Conservation (phyloP, 2,888 invertebrate species). For the Gymnocheta viridis region DNA sequence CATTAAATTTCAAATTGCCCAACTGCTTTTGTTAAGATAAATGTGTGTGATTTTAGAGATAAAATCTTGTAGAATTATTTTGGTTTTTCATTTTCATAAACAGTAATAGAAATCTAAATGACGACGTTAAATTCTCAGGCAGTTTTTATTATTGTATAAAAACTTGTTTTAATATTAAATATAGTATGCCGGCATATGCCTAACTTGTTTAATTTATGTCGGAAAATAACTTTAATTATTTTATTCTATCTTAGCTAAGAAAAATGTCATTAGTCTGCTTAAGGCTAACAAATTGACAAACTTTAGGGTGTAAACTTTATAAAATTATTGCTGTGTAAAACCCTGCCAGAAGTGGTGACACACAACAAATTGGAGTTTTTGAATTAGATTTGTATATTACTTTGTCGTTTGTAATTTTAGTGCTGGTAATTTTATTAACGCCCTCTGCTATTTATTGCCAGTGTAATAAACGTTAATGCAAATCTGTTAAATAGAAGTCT, state of each 20-base stretch:
- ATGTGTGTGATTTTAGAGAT: conserved; percentile 14
- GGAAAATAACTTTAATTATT: background rate
- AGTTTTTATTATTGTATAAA: background rate
- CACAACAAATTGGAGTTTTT: background rate
- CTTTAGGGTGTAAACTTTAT: conserved; percentile 8
- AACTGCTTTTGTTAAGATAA: conserved; percentile 19
- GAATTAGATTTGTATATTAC: background rate
- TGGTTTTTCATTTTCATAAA: background rate
- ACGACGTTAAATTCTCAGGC: background rate
- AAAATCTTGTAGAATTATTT: background rate
- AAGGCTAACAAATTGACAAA: background rate
- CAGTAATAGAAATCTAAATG: conserved; percentile 2
- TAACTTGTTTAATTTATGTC: conserved; percentile 3
- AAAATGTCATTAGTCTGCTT: background rate
- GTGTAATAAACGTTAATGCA: background rate
- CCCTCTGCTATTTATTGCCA: background rate
- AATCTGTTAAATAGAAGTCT: background rate
- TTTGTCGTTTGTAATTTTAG: conserved; percentile 8
- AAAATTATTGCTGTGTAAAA: background rate
- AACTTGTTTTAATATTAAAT: background rate
- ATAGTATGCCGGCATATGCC: background rate
- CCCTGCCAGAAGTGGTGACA: background rate
- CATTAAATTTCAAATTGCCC: conserved; percentile 27
- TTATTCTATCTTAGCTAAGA: background rate
- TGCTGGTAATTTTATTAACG: background rate